These are phyloP conservation scores for Astatotilapia flaviijosephi DNA, from an alignment of 2,113 vertebrate genomes.

Conservation along the genomic window DNA sequence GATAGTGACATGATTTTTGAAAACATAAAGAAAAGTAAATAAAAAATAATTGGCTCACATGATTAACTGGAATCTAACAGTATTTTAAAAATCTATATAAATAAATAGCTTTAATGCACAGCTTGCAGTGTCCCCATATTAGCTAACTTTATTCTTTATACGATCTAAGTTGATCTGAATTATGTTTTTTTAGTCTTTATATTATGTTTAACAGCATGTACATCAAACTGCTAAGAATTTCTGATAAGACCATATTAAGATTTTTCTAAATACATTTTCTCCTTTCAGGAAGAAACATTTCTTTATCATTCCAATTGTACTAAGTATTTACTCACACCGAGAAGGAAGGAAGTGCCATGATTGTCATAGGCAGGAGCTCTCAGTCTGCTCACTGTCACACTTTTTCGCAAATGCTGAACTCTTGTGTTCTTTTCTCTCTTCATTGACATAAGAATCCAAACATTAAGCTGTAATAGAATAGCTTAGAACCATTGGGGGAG, in stretches of 20 bases:
- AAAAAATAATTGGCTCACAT: background rate
- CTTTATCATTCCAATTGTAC: background rate
- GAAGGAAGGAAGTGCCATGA: constrained; percentile 27
- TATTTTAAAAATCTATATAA: background rate
- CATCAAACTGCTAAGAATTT: constrained; percentile 24
- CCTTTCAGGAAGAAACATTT: constrained; percentile 26
- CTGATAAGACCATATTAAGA: constrained; percentile 13
- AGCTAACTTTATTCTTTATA: background rate
- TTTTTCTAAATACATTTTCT: constrained; percentile 12
- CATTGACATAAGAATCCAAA: background rate
- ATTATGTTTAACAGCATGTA: constrained; percentile 27
- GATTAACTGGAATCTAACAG: background rate
- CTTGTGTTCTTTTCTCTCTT: background rate
- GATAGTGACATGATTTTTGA: background rate
- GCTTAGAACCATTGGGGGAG: background rate
- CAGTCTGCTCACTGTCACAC: background rate
- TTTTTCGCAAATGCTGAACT: background rate
- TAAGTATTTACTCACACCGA: constrained; percentile 14
- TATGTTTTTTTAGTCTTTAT: background rate
- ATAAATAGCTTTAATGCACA: background rate
- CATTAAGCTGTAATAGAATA: background rate
- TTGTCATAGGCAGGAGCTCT: background rate
- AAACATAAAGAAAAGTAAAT: background rate
- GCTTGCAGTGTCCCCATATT: background rate
- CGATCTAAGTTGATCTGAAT: background rate